These are phyloP conservation scores for Donacobius atricapilla DNA, from an alignment of 2,113 vertebrate species.

Conservation along the genomic window DNA sequence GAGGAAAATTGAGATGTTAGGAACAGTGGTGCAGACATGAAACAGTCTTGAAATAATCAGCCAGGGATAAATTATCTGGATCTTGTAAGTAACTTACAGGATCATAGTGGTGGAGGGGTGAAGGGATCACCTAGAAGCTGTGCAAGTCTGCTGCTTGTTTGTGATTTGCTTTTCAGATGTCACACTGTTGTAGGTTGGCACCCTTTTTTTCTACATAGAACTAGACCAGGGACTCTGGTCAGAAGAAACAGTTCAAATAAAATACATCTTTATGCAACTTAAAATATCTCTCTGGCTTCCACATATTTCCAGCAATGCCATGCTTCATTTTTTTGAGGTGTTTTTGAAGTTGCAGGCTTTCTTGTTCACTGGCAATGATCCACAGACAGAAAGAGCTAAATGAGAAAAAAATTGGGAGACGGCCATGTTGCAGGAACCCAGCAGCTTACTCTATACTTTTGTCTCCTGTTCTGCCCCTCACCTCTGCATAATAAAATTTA, in stretches of 20 bases:
- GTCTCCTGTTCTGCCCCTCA: neutral
- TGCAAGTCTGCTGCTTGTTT: neutral
- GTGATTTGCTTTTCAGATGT: neutral
- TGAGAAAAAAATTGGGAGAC: neutral
- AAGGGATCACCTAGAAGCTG: conserved; percentile 26
- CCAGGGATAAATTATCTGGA: conserved; percentile 16
- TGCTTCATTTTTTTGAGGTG: neutral
- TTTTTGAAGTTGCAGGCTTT: neutral
- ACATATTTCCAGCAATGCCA: neutral
- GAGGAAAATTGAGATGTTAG: neutral
- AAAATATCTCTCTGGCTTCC: neutral
- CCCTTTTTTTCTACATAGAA: neutral
- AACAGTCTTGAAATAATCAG: conserved; percentile 22
- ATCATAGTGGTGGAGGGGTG: neutral
- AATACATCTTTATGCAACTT: neutral
- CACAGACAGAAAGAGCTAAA: neutral
- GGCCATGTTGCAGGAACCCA: neutral
- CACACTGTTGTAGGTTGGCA: neutral
- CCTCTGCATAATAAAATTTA: neutral
- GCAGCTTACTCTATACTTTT: neutral
- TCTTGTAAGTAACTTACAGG: conserved; percentile 37
- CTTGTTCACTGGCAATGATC: neutral
- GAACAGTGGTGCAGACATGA: neutral
- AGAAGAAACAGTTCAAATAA: neutral
- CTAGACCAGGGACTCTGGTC: neutral